phyloP scores from a whole-genome alignment of 2,888 invertebrate genomes.

The Meteorus colon region DNA sequence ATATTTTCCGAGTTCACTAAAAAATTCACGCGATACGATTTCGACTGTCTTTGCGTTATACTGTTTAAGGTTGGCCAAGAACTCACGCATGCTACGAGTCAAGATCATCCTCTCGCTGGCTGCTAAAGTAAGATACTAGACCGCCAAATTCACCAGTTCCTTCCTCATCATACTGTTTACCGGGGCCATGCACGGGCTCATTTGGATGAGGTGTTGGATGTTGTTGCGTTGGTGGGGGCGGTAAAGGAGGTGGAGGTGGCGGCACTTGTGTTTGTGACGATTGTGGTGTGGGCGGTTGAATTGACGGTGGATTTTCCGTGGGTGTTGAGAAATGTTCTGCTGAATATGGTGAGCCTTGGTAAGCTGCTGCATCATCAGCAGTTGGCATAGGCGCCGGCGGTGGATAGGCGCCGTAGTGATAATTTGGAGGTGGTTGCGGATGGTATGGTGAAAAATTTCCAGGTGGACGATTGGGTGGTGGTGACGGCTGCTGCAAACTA shows the following conservation, averaged over 20 bases:
- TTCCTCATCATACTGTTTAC: constrained; percentile 75
- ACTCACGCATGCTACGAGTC: constrained; percentile 80
- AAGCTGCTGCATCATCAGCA: constrained; percentile 71
- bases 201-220: constrained; percentile 39
- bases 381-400: constrained; percentile 71
- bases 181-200: constrained; percentile 56
- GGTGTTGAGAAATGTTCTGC: constrained; percentile 56
- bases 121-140: constrained; percentile 93
- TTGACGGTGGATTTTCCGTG: constrained; percentile 56
- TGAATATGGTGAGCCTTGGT: constrained; percentile 72
- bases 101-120: constrained; percentile 90
- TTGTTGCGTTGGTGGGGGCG: constrained; percentile 16
- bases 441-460: constrained; percentile 73
- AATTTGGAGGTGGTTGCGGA: constrained; percentile 74
- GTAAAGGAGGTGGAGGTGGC: constrained; percentile 42
- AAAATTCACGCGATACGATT: neutral
- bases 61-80: constrained; percentile 61
- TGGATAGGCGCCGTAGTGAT: constrained; percentile 74
- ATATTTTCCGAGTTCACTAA: neutral
- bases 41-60: constrained; percentile 10
- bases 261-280: constrained; percentile 55
- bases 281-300: constrained; percentile 55
- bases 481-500: constrained; percentile 69
- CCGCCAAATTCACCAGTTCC: constrained; percentile 88
- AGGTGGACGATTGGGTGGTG: constrained; percentile 67